Conservation (phyloP, 1,140 invertebrate species). For the Platyura marginata region DNA sequence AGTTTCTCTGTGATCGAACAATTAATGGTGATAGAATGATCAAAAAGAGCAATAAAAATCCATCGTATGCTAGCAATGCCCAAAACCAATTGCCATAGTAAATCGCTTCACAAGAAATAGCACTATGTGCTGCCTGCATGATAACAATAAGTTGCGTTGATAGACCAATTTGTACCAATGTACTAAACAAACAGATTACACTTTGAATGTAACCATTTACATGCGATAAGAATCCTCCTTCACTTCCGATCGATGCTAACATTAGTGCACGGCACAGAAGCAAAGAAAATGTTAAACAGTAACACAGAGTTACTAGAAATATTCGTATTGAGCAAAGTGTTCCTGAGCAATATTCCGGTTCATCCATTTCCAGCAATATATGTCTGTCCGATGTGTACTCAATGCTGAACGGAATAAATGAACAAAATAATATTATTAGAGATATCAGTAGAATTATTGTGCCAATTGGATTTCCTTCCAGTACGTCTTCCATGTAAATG, state of each 20-base stretch:
- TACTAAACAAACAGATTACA: conserved; percentile 33
- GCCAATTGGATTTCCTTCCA: conserved; percentile 29
- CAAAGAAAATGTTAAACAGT: conserved; percentile 32
- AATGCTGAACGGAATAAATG: conserved; percentile 34
- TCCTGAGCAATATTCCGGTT: conserved; percentile 17
- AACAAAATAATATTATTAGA: conserved; percentile 29
- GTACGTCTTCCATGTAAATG: conserved; percentile 25
- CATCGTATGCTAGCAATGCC: conserved; percentile 30
- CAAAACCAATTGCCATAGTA: conserved; percentile 24
- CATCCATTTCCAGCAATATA: conserved; percentile 20
- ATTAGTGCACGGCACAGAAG: conserved; percentile 34
- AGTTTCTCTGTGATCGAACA: conserved; percentile 37
- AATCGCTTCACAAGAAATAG: conserved; percentile 23
- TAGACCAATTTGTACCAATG: conserved; percentile 31
- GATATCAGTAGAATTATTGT: conserved; percentile 26
- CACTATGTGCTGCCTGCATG: conserved; percentile 21
- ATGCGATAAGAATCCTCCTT: conserved; percentile 37
- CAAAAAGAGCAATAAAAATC: conserved; percentile 30
- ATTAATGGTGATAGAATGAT: conserved; percentile 32
- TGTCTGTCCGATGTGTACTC: conserved; percentile 21
- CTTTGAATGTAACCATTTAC: conserved; percentile 37
- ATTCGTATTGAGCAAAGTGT: conserved; percentile 20
- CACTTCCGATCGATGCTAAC: conserved; percentile 33
- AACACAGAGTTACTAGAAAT: conserved; percentile 28
- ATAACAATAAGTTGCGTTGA: conserved; percentile 25